These are phyloP conservation scores for Neuroterus valhalla DNA, from an alignment of 1,140 invertebrate genomes.

Conservation along the genomic window DNA sequence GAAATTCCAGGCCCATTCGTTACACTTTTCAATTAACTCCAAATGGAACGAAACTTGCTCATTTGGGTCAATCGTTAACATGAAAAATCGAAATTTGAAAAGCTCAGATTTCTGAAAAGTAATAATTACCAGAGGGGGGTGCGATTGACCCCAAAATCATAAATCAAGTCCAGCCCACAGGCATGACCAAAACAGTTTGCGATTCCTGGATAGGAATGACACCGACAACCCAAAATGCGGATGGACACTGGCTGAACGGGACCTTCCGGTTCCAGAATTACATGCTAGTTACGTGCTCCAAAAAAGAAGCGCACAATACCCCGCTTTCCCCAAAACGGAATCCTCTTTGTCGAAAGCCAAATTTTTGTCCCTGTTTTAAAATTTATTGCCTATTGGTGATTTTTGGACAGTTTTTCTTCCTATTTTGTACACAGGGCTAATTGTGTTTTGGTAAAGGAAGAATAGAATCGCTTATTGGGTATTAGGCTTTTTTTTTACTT, in stretches of 20 bases:
- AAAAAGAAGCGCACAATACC: neutral
- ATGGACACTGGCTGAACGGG: neutral
- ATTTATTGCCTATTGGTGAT: too few species aligned
- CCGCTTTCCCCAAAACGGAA: constrained; percentile 7
- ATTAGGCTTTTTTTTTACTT: too few species aligned
- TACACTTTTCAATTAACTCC: too few species aligned
- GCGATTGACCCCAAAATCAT: neutral
- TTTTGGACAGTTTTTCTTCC: neutral
- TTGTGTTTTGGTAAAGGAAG: too few species aligned
- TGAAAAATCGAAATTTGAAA: too few species aligned
- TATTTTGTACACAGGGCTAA: neutral
- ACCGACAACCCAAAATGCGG: neutral
- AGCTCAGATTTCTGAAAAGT: too few species aligned
- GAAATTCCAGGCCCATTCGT: too few species aligned
- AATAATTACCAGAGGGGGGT: constrained; percentile 1
- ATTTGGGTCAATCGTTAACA: too few species aligned
- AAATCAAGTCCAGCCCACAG: constrained; percentile 3
- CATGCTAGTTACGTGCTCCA: constrained; percentile 3
- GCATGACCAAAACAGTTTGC: constrained; percentile 13
- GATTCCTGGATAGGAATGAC: constrained; percentile 9
- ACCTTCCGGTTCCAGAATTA: constrained; percentile 20
- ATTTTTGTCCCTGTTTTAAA: neutral
- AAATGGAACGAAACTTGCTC: too few species aligned
- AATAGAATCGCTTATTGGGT: too few species aligned
- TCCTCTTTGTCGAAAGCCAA: neutral